These are phyloP conservation scores for Carterocephalus palaemon DNA, from an alignment of 2,888 invertebrate species.

Conservation along the genomic window DNA sequence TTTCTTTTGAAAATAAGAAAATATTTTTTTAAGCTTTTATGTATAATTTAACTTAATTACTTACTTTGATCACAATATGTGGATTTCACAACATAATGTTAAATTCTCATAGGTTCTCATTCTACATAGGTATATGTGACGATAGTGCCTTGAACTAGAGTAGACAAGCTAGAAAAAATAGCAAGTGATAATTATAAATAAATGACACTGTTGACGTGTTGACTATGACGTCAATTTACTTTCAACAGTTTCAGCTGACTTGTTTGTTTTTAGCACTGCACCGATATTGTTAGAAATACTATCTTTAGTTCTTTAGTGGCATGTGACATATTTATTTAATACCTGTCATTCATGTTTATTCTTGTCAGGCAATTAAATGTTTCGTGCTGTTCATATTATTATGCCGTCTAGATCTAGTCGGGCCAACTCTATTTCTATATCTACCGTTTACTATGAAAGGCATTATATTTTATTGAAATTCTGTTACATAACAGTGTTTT, in stretches of 20 bases:
- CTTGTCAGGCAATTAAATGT: conserved; percentile 19
- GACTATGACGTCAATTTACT: conserved; percentile 29
- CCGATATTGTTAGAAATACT: conserved; percentile 28
- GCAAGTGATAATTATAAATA: conserved; percentile 37
- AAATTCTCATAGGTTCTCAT: no score
- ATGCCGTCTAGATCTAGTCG: conserved; percentile 5
- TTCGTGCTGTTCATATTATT: no score
- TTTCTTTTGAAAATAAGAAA: no score
- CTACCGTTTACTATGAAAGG: conserved; percentile 11
- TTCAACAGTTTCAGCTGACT: conserved; percentile 25
- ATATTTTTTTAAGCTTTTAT: no score
- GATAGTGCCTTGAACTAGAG: no score
- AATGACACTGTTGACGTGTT: conserved; percentile 30
- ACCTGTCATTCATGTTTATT: conserved; percentile 22
- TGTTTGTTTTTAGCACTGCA: conserved; percentile 32
- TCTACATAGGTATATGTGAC: no score
- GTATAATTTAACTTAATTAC: no score
- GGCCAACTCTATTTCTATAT: conserved; percentile 11
- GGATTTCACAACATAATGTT: no score
- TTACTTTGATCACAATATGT: no score
- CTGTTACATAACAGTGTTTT: not conserved
- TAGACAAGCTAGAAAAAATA: no score
- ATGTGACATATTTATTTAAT: conserved; percentile 22
- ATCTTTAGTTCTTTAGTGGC: conserved; percentile 19
- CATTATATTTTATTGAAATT: not conserved